Evolutionary conservation across 2,113 vertebrate species (phyloP), one percentile per base, ranked within the genome.

Genomic region (Merops nubicus): DNA sequence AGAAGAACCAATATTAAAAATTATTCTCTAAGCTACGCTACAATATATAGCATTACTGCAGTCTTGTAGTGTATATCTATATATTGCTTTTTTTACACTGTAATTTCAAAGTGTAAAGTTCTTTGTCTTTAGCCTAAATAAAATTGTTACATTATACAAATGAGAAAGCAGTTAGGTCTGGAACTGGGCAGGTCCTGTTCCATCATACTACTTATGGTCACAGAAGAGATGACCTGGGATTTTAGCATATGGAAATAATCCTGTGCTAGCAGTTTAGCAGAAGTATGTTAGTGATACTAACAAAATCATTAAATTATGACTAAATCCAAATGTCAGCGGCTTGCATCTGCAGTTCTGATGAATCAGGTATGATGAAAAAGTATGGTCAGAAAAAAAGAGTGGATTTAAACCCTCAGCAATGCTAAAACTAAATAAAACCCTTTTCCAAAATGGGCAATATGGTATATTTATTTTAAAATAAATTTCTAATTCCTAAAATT

Each of bases 261-360:
- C 18, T 28, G 13, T n/a, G 5, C 6, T 38, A 26, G 11, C 20
- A 40, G 19, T 67, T 81, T 43, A 72, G 29, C 20, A 77, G n/a
- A 69, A 81, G 18, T 15, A 29, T 45, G 2, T 47, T 53, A 70
- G 18, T 64, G 60, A 31, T 42, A 29, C 15, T 47, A 78, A 48
- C 9, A 68, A 68, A 79, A 56, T 25, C 36, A 51, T 31, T n/a
- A 33, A 60, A 43, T 47, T 6, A 28, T 51, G 28, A 26, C 21
- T 19, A 23, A 45, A 83, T 31, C 23, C 33, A 54, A 50, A 81
- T 0, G 0, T 48, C 12, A 82, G 2, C 1, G 12, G 23, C 11
- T 88, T 76, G 15, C 9, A 29, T 48, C 28, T 42, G 29, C n/a
- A 64, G 20, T 40, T 85, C 47, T 76, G 36, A 29, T 53, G 31